These are phyloP conservation scores for Sitta carolinensis DNA, from an alignment of 2,797 vertebrate species.

Conservation along the genomic window DNA sequence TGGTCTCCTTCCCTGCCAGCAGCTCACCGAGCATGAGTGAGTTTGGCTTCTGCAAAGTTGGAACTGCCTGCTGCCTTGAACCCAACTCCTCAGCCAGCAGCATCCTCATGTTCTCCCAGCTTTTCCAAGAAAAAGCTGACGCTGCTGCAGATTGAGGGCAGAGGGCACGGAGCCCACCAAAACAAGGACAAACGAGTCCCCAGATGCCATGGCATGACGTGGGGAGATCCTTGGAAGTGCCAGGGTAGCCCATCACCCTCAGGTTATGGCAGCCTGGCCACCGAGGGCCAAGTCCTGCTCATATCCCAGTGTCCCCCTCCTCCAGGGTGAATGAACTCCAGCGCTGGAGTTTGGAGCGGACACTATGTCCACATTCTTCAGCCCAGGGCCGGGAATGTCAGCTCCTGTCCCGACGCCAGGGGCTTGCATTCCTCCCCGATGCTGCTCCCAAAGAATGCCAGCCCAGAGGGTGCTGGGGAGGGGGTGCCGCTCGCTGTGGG, in stretches of 20 bases:
- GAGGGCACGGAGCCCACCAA: neutral
- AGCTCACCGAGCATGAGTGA: fast-evolving
- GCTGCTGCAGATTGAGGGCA: neutral
- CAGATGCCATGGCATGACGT: neutral
- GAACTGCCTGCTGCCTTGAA: neutral
- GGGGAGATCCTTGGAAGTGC: neutral
- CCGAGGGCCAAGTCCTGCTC: fast-evolving
- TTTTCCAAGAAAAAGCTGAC: neutral
- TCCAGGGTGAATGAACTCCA: constrained; percentile 40
- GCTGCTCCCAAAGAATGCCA: constrained; percentile 43
- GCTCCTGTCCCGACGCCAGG: constrained; percentile 63
- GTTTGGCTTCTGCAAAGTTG: neutral
- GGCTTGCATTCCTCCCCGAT: constrained; percentile 66
- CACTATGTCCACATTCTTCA: constrained; percentile 78
- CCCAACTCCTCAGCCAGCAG: neutral
- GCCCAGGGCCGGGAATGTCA: constrained; percentile 66
- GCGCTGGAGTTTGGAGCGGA: constrained; percentile 51
- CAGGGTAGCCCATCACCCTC: neutral
- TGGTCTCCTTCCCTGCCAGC: neutral
- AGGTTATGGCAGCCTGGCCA: neutral
- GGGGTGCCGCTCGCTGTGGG: fast-evolving
- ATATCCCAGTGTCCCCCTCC: neutral
- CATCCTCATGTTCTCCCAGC: neutral
- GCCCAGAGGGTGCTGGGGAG: neutral
- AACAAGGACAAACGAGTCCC: neutral